These are phyloP conservation scores for Antheraea yamamai DNA, from an alignment of 2,888 invertebrate genomes.

Conservation along the genomic window DNA sequence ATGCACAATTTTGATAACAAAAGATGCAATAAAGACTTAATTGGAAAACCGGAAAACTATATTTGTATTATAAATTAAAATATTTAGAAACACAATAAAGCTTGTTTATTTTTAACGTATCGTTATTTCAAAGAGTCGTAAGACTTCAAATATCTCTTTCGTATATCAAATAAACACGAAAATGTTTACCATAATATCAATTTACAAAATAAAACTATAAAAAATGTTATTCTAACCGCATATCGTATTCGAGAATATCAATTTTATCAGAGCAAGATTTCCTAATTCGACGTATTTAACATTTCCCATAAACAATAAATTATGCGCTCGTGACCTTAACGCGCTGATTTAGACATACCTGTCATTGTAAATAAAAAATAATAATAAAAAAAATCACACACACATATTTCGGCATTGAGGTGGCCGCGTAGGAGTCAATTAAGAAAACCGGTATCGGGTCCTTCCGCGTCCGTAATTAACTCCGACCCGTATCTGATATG, in stretches of 20 bases:
- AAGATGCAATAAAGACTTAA: background rate
- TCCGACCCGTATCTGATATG: conserved; percentile 32
- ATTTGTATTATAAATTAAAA: background rate
- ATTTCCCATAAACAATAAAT: conserved; percentile 12
- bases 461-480: conserved; percentile 50
- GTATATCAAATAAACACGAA: background rate
- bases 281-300: background rate
- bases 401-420: conserved; percentile 33
- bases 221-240: background rate
- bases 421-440: conserved; percentile 47
- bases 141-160: background rate
- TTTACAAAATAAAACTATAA: background rate
- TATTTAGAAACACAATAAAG: background rate
- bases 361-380: conserved; percentile 19
- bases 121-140: background rate
- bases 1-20: background rate
- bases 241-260: background rate
- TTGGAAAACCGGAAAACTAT: background rate
- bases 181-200: background rate
- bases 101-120: background rate
- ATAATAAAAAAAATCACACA: background rate
- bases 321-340: conserved; percentile 16
- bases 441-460: conserved; percentile 42
- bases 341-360: conserved; percentile 16
- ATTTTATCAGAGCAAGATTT: background rate